Evolutionary conservation across 2,797 vertebrate species (phyloP), one percentile per base, ranked within the genome.

Genomic region (Yasuhikotakia modesta): DNA sequence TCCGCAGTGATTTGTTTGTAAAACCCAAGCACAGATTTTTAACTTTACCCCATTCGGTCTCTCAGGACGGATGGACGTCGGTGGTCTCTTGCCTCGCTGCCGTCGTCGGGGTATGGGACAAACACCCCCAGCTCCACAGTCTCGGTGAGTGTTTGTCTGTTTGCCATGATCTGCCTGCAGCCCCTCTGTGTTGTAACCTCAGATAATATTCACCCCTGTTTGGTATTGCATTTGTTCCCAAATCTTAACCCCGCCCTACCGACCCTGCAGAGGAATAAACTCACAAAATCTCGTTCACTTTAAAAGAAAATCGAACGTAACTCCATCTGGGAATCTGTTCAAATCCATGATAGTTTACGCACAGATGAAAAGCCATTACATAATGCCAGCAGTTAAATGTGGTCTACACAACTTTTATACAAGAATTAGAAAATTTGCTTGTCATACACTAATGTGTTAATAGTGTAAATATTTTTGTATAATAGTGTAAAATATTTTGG

Each of bases 81-180:
- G 85, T 99, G 97, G 97, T 99, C 97, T 87, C 90, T 99, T 90
- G 96, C 97, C 73, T 99, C 97, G 46, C 86, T 99, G 78, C 97
- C 97, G 13, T 99, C 97, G 0, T 98, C 97, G 46, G 97, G 97
- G 48, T 99, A 99, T 90, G 97, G 96, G 87, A 99, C 97, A 86
- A 99, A 98, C 91, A 98, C 97, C 70, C 97, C 97, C 84, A 99
- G 97, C 86, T 99, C 97, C 74, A 97, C 97, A 12, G 97, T 99
- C 87, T 99, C 97, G 73, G 97, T 98, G 92, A 95, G 94, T 53
- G 14, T 66, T 14, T 22, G 14, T 53, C 45, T 68, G 48, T 70
- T 17, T 52, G 48, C 1, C n/a, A 1, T 76, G 55, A 60, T 63
- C 70, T 30, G 69, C 35, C 45, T 70, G 67, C 64, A 53, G 46